These are phyloP conservation scores for Cyclina sinensis DNA, from an alignment of 1,140 invertebrate species.

Conservation along the genomic window DNA sequence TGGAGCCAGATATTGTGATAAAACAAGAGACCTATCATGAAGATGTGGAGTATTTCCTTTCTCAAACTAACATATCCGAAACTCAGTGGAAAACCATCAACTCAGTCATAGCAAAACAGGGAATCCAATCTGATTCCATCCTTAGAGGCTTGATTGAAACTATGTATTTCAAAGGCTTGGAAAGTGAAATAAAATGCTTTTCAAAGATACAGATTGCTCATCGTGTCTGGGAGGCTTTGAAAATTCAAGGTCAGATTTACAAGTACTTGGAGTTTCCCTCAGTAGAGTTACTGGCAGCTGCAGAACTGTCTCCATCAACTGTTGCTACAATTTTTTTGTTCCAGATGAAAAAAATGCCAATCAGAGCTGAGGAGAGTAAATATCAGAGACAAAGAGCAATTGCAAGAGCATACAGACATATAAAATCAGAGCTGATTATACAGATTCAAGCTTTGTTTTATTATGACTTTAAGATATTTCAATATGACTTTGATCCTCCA, in stretches of 20 bases:
- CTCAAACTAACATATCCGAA: neutral
- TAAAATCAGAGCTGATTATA: neutral
- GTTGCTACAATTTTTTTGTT: neutral
- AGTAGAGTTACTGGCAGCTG: neutral
- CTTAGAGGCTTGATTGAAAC: constrained; percentile 12
- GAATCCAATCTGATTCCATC: constrained; percentile 8
- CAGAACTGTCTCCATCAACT: neutral
- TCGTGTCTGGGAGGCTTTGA: constrained; percentile 23
- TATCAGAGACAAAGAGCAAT: neutral
- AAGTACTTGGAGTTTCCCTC: neutral
- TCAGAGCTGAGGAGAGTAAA: constrained; percentile 14
- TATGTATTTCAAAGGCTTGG: neutral
- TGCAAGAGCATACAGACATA: constrained; percentile 11
- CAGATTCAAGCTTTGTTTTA: constrained; percentile 32
- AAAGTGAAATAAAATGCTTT: neutral
- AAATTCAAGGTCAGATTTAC: constrained; percentile 46
- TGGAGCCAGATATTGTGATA: constrained; percentile 12
- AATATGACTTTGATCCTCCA: constrained; percentile 19
- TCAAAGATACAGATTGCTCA: neutral
- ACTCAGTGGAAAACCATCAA: neutral
- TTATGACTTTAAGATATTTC: constrained; percentile 26
- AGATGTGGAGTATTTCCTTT: constrained; percentile 3
- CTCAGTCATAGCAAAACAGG: neutral
- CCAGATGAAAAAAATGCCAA: constrained; percentile 10
- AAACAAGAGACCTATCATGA: constrained; percentile 40